These are phyloP conservation scores for Amiota mariae DNA, from an alignment of 2,888 invertebrate genomes.

Conservation along the genomic window DNA sequence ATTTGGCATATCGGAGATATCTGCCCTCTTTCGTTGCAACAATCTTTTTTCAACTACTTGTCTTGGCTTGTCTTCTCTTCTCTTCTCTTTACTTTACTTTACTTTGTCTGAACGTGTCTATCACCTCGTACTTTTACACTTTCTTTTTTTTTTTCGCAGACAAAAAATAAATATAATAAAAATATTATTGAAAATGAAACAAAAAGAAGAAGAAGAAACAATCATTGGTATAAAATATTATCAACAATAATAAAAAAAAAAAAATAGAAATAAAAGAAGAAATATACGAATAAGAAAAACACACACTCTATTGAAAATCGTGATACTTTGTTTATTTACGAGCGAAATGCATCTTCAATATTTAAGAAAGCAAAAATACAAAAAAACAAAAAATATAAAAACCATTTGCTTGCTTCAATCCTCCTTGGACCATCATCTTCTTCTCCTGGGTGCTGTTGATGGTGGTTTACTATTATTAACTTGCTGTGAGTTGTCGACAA, in stretches of 20 bases:
- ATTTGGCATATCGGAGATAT: too few relatives aligned
- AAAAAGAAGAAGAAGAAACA: neutral
- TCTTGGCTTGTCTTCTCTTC: neutral
- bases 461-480: neutral
- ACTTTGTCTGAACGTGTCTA: too few relatives aligned
- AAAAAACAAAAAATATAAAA: neutral
- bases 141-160: too few relatives aligned
- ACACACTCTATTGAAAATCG: conserved; percentile 19
- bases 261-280: too few relatives aligned
- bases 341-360: conserved; percentile 27
- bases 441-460: neutral
- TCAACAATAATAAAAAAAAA: too few relatives aligned
- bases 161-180: neutral
- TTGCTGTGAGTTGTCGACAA: neutral
- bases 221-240: neutral
- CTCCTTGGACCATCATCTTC: neutral
- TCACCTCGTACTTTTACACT: too few relatives aligned
- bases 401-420: neutral
- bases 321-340: conserved; percentile 31
- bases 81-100: too few relatives aligned
- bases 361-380: conserved; percentile 7
- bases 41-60: neutral
- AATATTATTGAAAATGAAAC: conserved; percentile 1
- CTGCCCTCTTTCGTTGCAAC: neutral
- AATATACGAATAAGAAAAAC: too few relatives aligned